Conservation (phyloP, 2,113 vertebrate genomes). For the Lamprologus ornatipinnis region DNA sequence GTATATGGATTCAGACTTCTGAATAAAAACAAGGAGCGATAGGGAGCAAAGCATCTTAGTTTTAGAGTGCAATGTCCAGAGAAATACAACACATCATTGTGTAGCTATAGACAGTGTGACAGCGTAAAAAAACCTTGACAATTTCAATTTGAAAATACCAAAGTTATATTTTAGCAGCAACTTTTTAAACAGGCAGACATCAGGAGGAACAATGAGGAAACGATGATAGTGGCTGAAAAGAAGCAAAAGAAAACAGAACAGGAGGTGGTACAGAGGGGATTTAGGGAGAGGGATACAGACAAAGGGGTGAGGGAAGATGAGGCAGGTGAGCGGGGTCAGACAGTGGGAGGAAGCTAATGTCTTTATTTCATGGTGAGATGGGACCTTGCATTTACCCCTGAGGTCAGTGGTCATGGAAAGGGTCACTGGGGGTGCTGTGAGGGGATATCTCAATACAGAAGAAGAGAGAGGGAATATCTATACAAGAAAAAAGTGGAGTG, state of each 20-base stretch:
- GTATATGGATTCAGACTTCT: background rate
- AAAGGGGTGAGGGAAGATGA: constrained; percentile 36
- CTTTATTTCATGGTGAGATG: constrained; percentile 73
- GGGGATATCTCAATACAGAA: constrained; percentile 32
- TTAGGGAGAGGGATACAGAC: constrained; percentile 30
- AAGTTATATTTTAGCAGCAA: background rate
- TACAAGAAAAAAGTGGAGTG: constrained; percentile 27
- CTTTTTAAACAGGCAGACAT: background rate
- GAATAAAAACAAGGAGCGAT: background rate
- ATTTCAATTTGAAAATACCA: background rate
- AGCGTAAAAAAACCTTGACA: background rate
- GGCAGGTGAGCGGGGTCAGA: constrained; percentile 63
- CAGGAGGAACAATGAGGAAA: background rate
- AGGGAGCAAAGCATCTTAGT: background rate
- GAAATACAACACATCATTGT: background rate
- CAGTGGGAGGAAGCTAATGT: constrained; percentile 65
- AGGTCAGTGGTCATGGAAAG: constrained; percentile 66
- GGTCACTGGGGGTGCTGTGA: constrained; percentile 50
- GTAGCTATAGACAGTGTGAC: background rate
- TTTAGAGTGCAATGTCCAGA: background rate
- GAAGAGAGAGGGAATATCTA: constrained; percentile 39
- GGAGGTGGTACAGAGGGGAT: constrained; percentile 41
- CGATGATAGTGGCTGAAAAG: background rate
- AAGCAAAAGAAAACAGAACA: constrained; percentile 21
- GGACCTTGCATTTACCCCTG: constrained; percentile 69